These are phyloP conservation scores for Papilio machaon DNA, from an alignment of 1,140 invertebrate species.

Conservation along the genomic window DNA sequence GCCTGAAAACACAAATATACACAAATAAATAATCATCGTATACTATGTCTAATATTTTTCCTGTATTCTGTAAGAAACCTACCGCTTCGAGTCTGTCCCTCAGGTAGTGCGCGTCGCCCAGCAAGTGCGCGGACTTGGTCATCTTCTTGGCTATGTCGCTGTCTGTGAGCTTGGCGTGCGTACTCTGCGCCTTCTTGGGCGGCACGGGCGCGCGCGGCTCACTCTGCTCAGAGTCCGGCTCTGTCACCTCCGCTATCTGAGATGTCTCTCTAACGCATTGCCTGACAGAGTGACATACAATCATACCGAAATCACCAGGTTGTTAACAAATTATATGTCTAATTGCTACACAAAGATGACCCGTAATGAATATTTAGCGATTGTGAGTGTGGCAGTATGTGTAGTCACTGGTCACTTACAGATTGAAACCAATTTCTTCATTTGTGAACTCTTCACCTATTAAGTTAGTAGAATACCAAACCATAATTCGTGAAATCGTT, in stretches of 20 bases:
- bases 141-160: slow-evolving; percentile 59
- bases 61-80: slow-evolving; percentile 28
- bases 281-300: background rate
- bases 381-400: too few relatives aligned
- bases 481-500: background rate
- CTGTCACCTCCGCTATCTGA: slow-evolving; percentile 43
- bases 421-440: too few relatives aligned
- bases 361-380: too few relatives aligned
- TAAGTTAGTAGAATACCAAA: too few relatives aligned
- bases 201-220: slow-evolving; percentile 55
- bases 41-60: slow-evolving; percentile 7
- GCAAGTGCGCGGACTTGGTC: slow-evolving; percentile 70
- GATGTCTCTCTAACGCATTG: slow-evolving; percentile 26
- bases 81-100: slow-evolving; percentile 51
- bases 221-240: slow-evolving; percentile 44
- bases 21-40: background rate
- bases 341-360: too few relatives aligned
- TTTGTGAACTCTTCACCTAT: too few relatives aligned
- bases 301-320: too few relatives aligned
- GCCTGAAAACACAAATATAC: slow-evolving; percentile 49
- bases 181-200: slow-evolving; percentile 69
- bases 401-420: too few relatives aligned
- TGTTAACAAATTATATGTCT: too few relatives aligned
- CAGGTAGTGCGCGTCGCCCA: slow-evolving; percentile 52
- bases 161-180: slow-evolving; percentile 60